Conservation (phyloP, 2,113 vertebrate species). For the Paradisaea rubra region DNA sequence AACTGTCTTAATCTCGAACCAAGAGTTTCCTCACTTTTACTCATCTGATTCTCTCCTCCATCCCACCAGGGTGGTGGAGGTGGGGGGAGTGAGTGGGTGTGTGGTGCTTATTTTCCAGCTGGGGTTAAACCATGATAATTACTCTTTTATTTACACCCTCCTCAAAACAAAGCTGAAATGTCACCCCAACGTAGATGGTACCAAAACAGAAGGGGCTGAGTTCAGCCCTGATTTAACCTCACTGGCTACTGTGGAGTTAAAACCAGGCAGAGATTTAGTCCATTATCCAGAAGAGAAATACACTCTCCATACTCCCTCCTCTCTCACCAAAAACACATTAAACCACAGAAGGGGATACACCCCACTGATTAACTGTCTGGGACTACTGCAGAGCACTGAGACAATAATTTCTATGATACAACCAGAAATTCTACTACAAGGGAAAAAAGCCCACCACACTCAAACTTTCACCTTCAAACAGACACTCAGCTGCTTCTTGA, state of each 20-base stretch:
- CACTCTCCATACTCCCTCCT: not conserved
- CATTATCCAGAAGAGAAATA: not conserved
- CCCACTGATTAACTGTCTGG: not conserved
- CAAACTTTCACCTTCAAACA: constrained; percentile 52
- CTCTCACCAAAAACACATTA: not conserved
- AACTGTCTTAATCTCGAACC: not conserved
- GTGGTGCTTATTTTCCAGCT: not conserved
- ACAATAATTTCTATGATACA: not conserved
- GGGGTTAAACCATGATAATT: not conserved
- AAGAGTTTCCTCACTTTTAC: not conserved
- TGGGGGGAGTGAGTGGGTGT: not conserved
- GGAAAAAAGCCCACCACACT: not conserved
- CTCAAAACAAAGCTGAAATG: not conserved
- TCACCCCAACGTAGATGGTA: not conserved
- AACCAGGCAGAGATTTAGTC: not conserved
- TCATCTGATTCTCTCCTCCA: not conserved
- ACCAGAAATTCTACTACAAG: constrained; percentile 53
- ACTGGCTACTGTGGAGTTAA: not conserved
- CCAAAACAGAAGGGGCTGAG: not conserved
- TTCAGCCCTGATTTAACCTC: not conserved
- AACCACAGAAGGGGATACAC: not conserved
- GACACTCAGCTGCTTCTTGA: constrained; percentile 63
- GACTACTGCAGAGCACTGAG: constrained; percentile 19
- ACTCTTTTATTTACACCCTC: not conserved
- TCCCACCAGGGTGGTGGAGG: not conserved